These are phyloP conservation scores for Pseudorasbora parva DNA, from an alignment of 2,113 vertebrate species.

Conservation along the genomic window DNA sequence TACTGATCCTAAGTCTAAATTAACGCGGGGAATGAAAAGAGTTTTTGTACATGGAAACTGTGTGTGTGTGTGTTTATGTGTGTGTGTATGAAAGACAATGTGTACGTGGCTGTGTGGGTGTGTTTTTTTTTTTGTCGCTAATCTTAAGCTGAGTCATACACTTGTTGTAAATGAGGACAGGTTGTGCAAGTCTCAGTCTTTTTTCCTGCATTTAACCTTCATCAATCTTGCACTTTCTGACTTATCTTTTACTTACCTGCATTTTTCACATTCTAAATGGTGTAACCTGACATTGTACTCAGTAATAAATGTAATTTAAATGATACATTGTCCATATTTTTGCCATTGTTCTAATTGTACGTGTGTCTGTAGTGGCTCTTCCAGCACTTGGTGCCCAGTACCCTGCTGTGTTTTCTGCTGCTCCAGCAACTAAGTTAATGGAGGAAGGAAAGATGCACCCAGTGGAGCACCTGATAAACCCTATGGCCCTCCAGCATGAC, in stretches of 20 bases:
- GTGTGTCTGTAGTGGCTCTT: slow-evolving; percentile 84
- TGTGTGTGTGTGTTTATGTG: slow-evolving; percentile 39
- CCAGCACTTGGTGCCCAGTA: slow-evolving; percentile 89
- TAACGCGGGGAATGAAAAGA: slow-evolving; percentile 60
- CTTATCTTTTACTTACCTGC: background rate
- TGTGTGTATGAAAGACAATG: slow-evolving; percentile 22
- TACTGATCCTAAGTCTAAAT: slow-evolving; percentile 52
- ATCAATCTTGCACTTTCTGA: slow-evolving; percentile 44
- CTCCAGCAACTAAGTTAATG: slow-evolving; percentile 86
- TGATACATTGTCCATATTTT: background rate
- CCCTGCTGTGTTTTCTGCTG: slow-evolving; percentile 87
- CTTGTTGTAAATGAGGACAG: slow-evolving; percentile 47
- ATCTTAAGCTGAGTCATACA: slow-evolving; percentile 74
- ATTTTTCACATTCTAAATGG: background rate
- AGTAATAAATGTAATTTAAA: background rate
- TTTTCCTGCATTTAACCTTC: background rate
- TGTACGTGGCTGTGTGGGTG: slow-evolving; percentile 44
- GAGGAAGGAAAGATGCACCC: slow-evolving; percentile 94
- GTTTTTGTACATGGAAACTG: slow-evolving; percentile 71
- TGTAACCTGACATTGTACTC: background rate
- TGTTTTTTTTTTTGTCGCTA: slow-evolving; percentile 42
- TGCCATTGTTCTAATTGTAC: slow-evolving; percentile 34
- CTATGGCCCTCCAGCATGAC: slow-evolving; percentile 90
- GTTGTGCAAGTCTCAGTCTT: slow-evolving; percentile 62
- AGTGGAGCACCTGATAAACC: slow-evolving; percentile 93